Conservation (phyloP, 1,140 invertebrate genomes). For the Teleogryllus occipitalis region DNA sequence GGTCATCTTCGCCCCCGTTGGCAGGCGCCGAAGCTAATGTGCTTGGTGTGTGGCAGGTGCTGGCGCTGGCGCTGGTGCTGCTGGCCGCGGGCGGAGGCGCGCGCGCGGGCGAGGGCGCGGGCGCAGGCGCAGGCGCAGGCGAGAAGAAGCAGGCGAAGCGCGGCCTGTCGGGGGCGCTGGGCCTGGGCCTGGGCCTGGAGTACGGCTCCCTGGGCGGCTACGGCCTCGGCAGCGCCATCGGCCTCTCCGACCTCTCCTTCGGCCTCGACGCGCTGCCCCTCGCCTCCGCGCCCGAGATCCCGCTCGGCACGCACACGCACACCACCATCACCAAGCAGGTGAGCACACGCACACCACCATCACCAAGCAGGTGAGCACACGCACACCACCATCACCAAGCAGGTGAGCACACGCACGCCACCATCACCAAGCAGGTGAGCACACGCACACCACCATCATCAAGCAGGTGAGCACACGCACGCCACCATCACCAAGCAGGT, state of each 20-base stretch:
- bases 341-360: not conserved
- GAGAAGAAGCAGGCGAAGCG: constrained; percentile 15
- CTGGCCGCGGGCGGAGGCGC: not conserved
- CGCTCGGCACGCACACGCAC: not conserved
- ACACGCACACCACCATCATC: too few species aligned
- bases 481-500: too few species aligned
- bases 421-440: too few species aligned
- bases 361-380: not conserved
- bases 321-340: constrained; percentile 13
- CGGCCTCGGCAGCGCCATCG: not conserved
- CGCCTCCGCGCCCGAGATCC: not conserved
- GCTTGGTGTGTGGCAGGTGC: too few species aligned
- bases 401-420: too few species aligned
- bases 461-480: too few species aligned
- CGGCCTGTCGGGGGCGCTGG: not conserved
- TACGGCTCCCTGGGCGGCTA: constrained; percentile 5
- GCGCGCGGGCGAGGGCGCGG: not conserved
- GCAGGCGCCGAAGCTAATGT: too few species aligned
- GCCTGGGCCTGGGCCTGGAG: not conserved
- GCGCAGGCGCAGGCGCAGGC: not conserved
- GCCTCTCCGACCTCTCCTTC: not conserved
- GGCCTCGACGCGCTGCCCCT: not conserved
- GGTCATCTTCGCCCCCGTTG: too few species aligned
- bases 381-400: too few species aligned
- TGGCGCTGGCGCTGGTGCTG: not conserved